Evolutionary conservation across 2,113 vertebrate species (phyloP).

Genomic region (Puma concolor): DNA sequence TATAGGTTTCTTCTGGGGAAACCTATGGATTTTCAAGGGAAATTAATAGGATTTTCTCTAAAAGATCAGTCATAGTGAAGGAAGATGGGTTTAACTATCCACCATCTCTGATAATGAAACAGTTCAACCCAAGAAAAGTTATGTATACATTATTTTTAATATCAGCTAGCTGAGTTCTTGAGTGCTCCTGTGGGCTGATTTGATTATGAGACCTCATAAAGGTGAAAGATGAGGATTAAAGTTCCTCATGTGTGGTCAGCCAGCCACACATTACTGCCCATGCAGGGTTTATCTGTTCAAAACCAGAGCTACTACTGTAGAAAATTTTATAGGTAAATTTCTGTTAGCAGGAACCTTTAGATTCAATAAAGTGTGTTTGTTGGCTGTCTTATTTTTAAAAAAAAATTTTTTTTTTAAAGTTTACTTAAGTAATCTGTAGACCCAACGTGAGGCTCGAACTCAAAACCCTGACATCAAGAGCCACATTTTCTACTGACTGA

Average conservation of each 20-base stretch:
- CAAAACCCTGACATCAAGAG: neutral
- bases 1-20: neutral
- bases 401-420: neutral
- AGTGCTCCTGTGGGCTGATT: neutral
- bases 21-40: neutral
- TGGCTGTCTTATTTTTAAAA: neutral
- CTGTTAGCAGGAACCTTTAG: neutral
- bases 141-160: neutral
- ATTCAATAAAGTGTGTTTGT: constrained; percentile 20
- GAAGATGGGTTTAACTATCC: neutral
- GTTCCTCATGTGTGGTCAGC: neutral
- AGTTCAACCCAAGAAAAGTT: neutral
- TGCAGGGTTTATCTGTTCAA: neutral
- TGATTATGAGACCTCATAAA: neutral
- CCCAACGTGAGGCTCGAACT: neutral
- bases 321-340: constrained; percentile 29
- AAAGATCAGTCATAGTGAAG: neutral
- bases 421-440: neutral
- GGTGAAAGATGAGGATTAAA: neutral
- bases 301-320: neutral
- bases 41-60: constrained; percentile 11
- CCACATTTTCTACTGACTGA: neutral
- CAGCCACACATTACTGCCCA: neutral
- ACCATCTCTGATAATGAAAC: neutral
- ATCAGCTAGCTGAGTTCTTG: neutral